Conservation (phyloP, 2,113 vertebrate genomes). For the Megaceryle maxima region DNA sequence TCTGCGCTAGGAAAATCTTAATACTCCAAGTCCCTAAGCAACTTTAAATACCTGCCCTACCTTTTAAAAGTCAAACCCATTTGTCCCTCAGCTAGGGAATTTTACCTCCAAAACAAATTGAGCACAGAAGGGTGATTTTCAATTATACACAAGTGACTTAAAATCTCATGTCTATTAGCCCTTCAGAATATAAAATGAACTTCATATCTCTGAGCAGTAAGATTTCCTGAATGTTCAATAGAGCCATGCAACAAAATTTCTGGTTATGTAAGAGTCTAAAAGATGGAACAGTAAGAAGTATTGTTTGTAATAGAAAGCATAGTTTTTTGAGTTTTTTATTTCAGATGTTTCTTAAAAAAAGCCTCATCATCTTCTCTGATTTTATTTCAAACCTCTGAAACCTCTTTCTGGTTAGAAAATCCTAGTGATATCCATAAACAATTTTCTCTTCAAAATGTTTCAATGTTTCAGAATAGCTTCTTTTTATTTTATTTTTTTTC, state of each 20-base stretch:
- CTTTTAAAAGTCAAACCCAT: not conserved
- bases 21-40: not conserved
- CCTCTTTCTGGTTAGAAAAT: not conserved
- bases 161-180: not conserved
- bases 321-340: not conserved
- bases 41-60: not conserved
- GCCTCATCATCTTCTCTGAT: not conserved
- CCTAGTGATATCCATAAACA: not conserved
- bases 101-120: not conserved
- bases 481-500: no score
- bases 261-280: not conserved
- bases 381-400: not conserved
- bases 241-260: not conserved
- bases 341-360: no score
- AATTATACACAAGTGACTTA: not conserved
- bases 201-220: not conserved
- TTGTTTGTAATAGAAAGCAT: not conserved
- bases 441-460: not conserved
- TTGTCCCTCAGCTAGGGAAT: not conserved
- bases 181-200: not conserved
- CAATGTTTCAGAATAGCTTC: not conserved
- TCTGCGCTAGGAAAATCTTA: not conserved
- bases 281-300: not conserved
- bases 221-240: not conserved
- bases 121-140: not conserved